Evolutionary conservation across 2,113 vertebrate genomes (phyloP).

Genomic region (Boulengeromyrus knoepffleri): DNA sequence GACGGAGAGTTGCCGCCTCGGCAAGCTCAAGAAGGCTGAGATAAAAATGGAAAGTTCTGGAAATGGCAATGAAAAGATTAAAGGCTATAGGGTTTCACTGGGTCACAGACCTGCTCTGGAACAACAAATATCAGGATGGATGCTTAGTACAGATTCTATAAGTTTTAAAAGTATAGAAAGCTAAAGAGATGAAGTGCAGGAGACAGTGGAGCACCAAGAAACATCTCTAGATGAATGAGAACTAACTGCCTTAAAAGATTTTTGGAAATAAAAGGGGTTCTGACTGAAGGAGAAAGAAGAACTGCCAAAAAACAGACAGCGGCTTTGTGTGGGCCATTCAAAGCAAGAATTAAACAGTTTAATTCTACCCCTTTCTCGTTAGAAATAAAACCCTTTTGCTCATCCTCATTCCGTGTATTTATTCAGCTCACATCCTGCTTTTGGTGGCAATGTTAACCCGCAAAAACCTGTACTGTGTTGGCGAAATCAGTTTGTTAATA

Average conservation of each 20-base stretch:
- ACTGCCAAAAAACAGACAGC: neutral
- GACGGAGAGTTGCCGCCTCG: too few relatives aligned
- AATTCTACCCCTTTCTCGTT: neutral
- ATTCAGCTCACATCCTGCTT: neutral
- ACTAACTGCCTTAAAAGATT: neutral
- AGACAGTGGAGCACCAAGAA: neutral
- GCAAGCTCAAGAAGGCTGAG: neutral
- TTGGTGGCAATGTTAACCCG: neutral
- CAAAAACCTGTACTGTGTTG: neutral
- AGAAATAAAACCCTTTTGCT: neutral
- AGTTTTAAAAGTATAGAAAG: neutral
- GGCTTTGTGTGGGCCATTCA: neutral
- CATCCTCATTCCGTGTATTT: neutral
- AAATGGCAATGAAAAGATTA: conserved; percentile 6
- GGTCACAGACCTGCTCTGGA: neutral
- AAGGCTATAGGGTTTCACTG: neutral
- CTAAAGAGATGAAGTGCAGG: neutral
- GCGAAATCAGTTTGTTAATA: neutral
- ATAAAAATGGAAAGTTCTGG: neutral
- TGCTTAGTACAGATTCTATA: neutral
- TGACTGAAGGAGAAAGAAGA: neutral
- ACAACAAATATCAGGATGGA: neutral
- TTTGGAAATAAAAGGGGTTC: neutral
- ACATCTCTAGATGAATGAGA: neutral
- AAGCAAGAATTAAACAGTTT: neutral